These are phyloP conservation scores for Megaustenia siamemsis DNA, from an alignment of 2,888 invertebrate genomes.

Conservation along the genomic window DNA sequence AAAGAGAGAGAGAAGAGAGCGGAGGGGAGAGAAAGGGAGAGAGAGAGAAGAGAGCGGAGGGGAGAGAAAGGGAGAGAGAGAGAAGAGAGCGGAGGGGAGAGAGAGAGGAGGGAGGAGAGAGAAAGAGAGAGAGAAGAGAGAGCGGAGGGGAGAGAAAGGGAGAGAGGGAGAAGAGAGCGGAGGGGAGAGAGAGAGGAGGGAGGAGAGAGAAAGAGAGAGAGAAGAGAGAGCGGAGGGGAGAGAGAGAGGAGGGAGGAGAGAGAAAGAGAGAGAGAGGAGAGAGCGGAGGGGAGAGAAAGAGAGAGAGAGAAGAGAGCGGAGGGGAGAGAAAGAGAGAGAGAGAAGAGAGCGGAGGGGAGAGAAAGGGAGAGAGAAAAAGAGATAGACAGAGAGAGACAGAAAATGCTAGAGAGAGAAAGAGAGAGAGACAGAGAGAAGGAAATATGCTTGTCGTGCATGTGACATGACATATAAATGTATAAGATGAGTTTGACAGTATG, in stretches of 20 bases:
- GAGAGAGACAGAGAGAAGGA: slow-evolving; percentile 32
- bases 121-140: neutral
- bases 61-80: neutral
- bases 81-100: neutral
- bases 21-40: neutral
- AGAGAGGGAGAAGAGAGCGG: neutral
- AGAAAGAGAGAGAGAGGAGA: neutral
- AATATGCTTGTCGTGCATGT: neutral
- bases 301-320: neutral
- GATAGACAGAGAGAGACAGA: too few species aligned
- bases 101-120: neutral
- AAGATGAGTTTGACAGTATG: neutral
- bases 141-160: neutral
- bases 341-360: neutral
- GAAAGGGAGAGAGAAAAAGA: neutral
- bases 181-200: neutral
- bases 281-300: neutral
- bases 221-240: neutral
- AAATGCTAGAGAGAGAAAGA: slow-evolving; percentile 39
- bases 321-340: neutral
- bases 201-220: slow-evolving; percentile 2
- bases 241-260: neutral
- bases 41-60: neutral
- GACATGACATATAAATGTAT: neutral
- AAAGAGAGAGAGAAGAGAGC: neutral